phyloP scores from a whole-genome alignment of 2,888 invertebrate species.

The Leptura quadrifasciata region DNA sequence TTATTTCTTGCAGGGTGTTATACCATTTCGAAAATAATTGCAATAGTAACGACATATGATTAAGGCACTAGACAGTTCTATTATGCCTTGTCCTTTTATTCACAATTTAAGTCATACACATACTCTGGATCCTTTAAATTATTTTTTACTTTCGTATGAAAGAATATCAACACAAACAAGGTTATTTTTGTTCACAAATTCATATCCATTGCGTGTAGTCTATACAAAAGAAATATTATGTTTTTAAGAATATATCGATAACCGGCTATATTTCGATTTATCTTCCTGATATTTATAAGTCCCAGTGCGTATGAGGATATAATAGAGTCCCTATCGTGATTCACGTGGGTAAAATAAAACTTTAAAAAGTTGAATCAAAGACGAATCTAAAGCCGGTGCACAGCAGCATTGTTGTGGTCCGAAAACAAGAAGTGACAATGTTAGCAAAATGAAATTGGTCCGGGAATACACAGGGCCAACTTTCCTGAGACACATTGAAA shows the following conservation, averaged over 20 bases:
- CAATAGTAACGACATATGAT: too few species aligned
- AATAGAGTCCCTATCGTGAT: neutral
- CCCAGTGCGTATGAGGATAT: neutral
- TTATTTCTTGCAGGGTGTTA: too few species aligned
- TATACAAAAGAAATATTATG: neutral
- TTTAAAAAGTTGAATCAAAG: conserved; percentile 20
- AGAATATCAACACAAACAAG: too few species aligned
- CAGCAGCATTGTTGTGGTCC: conserved; percentile 1
- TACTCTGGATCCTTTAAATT: too few species aligned
- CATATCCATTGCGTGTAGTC: neutral
- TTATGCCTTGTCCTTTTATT: too few species aligned
- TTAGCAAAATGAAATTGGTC: conserved; percentile 20
- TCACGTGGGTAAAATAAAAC: conserved; percentile 18
- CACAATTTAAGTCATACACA: too few species aligned
- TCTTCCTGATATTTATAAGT: neutral
- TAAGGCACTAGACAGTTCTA: too few species aligned
- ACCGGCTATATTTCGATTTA: neutral
- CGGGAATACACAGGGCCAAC: conserved; percentile 12
- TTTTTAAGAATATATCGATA: conserved; percentile 2
- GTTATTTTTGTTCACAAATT: too few species aligned
- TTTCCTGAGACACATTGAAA: conserved; percentile 13
- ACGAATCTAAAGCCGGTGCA: neutral
- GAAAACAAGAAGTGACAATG: conserved; percentile 27
- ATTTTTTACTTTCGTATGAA: too few species aligned
- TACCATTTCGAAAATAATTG: too few species aligned